A percentile compares a stretch with the other conserved stretches of the same genome.
These are phyloP conservation scores for Drosophila subobscura DNA, from an alignment of 1,140 invertebrate species.

Conservation along the genomic window DNA sequence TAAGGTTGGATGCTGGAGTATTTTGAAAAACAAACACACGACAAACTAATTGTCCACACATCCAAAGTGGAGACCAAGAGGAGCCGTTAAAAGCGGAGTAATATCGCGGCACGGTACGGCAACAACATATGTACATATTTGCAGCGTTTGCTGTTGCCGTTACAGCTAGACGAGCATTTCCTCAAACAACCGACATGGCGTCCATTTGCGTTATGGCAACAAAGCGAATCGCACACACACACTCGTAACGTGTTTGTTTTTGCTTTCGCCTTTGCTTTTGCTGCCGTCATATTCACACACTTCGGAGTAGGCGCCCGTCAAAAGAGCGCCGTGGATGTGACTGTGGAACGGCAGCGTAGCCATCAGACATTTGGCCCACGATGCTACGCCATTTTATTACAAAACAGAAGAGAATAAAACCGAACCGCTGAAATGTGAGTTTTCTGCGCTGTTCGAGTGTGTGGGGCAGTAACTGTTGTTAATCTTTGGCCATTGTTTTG, in stretches of 20 bases:
- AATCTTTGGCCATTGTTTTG: constrained; percentile 79
- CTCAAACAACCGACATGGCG: constrained; percentile 75
- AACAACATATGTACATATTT: constrained; percentile 55
- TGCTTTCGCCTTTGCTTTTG: constrained; percentile 38
- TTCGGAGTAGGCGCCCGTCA: constrained; percentile 48
- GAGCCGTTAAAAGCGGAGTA: background rate
- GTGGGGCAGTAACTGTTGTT: constrained; percentile 61
- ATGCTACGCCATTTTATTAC: constrained; percentile 65
- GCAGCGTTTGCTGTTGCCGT: constrained; percentile 37
- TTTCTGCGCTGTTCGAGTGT: constrained; percentile 17
- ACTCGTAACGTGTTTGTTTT: constrained; percentile 11
- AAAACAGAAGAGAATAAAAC: constrained; percentile 10
- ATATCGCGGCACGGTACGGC: background rate
- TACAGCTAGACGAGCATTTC: constrained; percentile 73
- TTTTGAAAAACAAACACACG: constrained; percentile 28
- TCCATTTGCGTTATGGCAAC: constrained; percentile 80
- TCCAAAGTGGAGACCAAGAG: background rate
- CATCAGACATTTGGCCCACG: constrained; percentile 47
- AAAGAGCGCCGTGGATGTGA: constrained; percentile 50
- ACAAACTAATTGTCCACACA: constrained; percentile 34
- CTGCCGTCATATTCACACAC: constrained; percentile 37
- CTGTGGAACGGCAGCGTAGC: constrained; percentile 41
- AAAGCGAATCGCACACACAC: constrained; percentile 40
- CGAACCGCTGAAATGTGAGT: constrained; percentile 35
- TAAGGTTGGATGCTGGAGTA: constrained; percentile 13